Evolutionary conservation across 1,140 invertebrate species (phyloP).

Genomic region (Phortica variegata): DNA sequence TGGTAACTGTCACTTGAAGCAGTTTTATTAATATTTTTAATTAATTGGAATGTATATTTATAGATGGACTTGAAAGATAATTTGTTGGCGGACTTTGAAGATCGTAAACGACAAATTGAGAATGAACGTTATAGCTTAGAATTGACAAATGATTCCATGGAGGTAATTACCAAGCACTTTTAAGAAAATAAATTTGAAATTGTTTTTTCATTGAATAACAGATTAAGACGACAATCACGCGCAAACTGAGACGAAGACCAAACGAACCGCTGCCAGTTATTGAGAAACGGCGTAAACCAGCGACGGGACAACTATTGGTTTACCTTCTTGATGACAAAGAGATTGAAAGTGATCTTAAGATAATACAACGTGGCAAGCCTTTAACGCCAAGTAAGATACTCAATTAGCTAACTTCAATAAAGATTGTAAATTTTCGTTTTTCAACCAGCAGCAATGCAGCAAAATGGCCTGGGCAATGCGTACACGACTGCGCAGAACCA

Average conservation of each 20-base stretch:
- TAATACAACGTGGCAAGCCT: constrained; percentile 72
- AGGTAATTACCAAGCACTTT: no score
- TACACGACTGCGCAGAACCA: constrained; percentile 28
- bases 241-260: constrained; percentile 85
- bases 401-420: not conserved
- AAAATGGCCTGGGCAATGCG: constrained; percentile 38
- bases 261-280: constrained; percentile 90
- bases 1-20: no score
- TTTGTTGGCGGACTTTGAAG: constrained; percentile 87
- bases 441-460: constrained; percentile 37
- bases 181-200: not conserved
- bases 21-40: no score
- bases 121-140: constrained; percentile 83
- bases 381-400: constrained; percentile 47
- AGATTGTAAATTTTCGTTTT: not conserved
- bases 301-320: constrained; percentile 75
- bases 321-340: constrained; percentile 87
- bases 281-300: constrained; percentile 77
- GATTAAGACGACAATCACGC: constrained; percentile 73
- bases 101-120: constrained; percentile 87
- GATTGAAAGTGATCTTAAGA: constrained; percentile 83
- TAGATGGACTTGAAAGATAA: constrained; percentile 80
- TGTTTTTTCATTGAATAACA: constrained; percentile 37
- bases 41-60: constrained; percentile 53
- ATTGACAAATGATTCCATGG: constrained; percentile 82